Evolutionary conservation across 2,797 vertebrate genomes (phyloP), one percentile per base, ranked within the genome.

Genomic region (Petrocephalus sullivani): DNA sequence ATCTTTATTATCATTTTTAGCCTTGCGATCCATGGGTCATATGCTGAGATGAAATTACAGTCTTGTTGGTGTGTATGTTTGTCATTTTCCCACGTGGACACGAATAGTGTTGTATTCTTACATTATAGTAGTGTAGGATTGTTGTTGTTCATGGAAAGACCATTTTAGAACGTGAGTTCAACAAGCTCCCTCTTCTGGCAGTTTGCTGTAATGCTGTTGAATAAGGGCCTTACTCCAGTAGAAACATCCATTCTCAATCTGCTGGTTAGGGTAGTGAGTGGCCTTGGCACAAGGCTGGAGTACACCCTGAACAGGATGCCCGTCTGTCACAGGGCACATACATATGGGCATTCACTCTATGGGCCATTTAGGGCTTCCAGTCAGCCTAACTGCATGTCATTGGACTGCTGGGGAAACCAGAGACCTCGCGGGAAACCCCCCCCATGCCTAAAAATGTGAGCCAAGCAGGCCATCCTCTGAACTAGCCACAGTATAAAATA

Each of bases 171-270:
- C 75, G 49, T 81, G 75, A 49, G 49, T 49, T 81, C 75, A 46
- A 4, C 75, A 81, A 7, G 75, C 75, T 81, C 75, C 75, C 41
- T 19, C 75, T 81, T 81, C 37, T 46, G 75, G 75, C 14, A 28
- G 75, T 49, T 81, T 49, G 41, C 41, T 81, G 75, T 49, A 49
- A n/a, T 81, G n/a, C 75, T 81, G 75, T 81, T 81, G 75, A 81
- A 21, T 49, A n/a, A n/a, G 19, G 41, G 49, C 6, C 19, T 46
- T 46, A 37, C 28, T 33, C 64, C 12, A 37, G 64, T 71, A 23
- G 33, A 37, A 71, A 28, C 28, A 71, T 16, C 64, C 9, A 71
- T 71, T 28, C 64, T 67, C 64, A 67, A 14, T 33, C 64, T 71
- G 4, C 64, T 75, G 67, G 14, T 75, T 14, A 2, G 33, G 67